Evolutionary conservation across 2,888 invertebrate genomes (phyloP).

Genomic region (Idaea straminata): DNA sequence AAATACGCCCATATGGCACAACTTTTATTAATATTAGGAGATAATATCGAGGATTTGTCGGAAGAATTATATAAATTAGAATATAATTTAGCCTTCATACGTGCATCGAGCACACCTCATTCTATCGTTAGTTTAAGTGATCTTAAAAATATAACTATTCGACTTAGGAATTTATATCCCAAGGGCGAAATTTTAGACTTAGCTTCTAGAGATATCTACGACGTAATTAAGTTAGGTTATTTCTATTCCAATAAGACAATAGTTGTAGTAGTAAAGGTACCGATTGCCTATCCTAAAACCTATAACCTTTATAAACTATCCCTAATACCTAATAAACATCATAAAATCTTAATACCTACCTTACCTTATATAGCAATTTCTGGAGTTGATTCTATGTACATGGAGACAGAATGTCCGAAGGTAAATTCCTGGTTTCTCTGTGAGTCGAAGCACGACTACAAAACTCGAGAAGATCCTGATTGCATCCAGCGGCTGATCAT

Average conservation of each 20-base stretch:
- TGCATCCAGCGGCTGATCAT: constrained; percentile 17
- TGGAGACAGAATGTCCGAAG: constrained; percentile 27
- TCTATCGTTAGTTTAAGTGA: constrained; percentile 18
- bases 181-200: constrained; percentile 9
- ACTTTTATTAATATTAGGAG: constrained; percentile 12
- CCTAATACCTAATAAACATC: constrained; percentile 18
- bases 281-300: constrained; percentile 6
- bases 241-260: constrained; percentile 11
- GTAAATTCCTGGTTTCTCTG: constrained; percentile 19
- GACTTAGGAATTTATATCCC: constrained; percentile 11
- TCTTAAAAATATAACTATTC: constrained; percentile 16
- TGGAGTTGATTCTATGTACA: constrained; percentile 18
- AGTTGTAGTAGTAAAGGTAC: constrained; percentile 19
- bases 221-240: constrained; percentile 9
- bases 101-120: constrained; percentile 21
- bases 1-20: constrained; percentile 13
- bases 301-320: constrained; percentile 14
- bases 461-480: constrained; percentile 5
- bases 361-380: constrained; percentile 20
- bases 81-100: constrained; percentile 22
- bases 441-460: constrained; percentile 15
- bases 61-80: constrained; percentile 21
- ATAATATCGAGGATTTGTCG: constrained; percentile 14
- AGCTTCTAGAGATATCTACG: constrained; percentile 8
- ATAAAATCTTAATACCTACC: constrained; percentile 16